Base-by-base conservation (phyloP, 2,113 vertebrate genomes). In the Epinephelus moara region DNA sequence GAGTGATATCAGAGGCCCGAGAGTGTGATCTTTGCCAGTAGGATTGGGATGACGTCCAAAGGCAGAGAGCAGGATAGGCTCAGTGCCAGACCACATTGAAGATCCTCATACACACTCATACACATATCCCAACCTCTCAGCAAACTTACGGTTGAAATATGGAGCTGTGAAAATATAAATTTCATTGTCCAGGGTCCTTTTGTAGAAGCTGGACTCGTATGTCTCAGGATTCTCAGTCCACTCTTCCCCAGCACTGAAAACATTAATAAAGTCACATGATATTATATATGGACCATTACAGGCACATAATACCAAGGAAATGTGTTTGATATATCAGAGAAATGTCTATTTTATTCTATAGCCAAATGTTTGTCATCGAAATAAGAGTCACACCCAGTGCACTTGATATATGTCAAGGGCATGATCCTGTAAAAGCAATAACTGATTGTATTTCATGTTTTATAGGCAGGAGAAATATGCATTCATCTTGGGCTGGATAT, bases 171-270 rank as follows among this genome's bases (percentile, higher is more conserved):
- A 99, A 91, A 99, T 96, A 90, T 99, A 99, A 84, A 98, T 97
- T 85, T 97, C 96, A 79, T 99, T 99, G 95, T 99, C 98, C 84
- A 99, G 95, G 86, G 97, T 97, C 80, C 98, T 94, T 89, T 99
- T 99, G 94, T 99, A 99, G 94, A 98, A 99, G 90, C 98, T 99
- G 72, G 97, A 96, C 89, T 99, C 98, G 4, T 99, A 99, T 9
- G 97, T 97, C 94, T 99, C 98, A 4, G 97, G 94, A 86, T 97
- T 97, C 93, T 99, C 98, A 49, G 91, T 92, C 98, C 98, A 99
- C 45, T 98, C 96, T 92, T 98, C 97, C 89, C 97, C 98, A 66
- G 93, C 91, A n/a, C 96, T 96, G 75, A 82, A 92, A 88, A 78
- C 49, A 81, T 69, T 45, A 70, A 75, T 7, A 90, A 45, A 57